Conservation (phyloP, 2,797 vertebrate species). For the Chelmon rostratus region DNA sequence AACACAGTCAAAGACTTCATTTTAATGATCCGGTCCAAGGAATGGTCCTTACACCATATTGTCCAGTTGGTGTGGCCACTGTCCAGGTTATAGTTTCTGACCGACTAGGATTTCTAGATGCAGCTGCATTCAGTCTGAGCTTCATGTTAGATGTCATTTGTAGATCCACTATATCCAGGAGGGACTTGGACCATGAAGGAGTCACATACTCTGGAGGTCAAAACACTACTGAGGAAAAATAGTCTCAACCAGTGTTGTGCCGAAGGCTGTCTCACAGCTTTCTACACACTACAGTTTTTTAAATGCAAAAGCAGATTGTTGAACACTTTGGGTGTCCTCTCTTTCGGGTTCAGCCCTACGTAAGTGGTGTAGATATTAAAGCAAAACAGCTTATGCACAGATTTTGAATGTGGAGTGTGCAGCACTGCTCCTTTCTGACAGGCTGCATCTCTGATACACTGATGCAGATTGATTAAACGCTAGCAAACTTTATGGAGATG, state of each 20-base stretch:
- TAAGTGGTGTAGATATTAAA: too few species aligned
- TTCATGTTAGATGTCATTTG: neutral
- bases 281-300: neutral
- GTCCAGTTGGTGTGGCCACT: neutral
- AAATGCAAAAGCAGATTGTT: neutral
- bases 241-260: neutral
- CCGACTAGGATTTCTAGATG: slow-evolving; percentile 4
- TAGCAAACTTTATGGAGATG: neutral
- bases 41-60: neutral
- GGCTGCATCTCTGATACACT: neutral
- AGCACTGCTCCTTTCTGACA: too few species aligned
- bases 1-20: neutral
- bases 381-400: too few species aligned
- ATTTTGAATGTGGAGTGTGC: too few species aligned
- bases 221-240: neutral
- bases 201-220: neutral
- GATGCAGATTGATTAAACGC: neutral
- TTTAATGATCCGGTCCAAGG: neutral
- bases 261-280: neutral
- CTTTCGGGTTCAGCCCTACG: too few species aligned
- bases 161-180: neutral
- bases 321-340: neutral
- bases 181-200: neutral
- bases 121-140: neutral
- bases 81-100: neutral